phyloP scores from a whole-genome alignment of 30 jellyfish, hydroid and myxozoan genomes.

The Turritopsis rubra region DNA sequence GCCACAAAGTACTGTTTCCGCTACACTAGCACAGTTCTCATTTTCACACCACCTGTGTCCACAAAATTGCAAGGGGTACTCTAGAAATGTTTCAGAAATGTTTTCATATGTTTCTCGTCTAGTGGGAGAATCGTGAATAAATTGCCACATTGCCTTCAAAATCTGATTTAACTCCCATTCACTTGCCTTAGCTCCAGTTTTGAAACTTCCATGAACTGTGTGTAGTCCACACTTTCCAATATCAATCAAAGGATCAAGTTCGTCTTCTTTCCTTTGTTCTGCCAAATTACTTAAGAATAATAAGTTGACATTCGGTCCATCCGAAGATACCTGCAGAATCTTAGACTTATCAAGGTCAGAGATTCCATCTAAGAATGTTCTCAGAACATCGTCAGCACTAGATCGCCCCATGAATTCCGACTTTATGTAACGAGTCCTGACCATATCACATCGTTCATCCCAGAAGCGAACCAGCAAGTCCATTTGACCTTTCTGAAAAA shows the following conservation, averaged over 20 bases:
- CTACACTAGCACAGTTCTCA: no score
- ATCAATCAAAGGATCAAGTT: not conserved
- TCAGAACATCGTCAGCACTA: not conserved
- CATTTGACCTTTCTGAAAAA: not conserved
- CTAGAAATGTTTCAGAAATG: no score
- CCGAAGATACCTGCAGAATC: not conserved
- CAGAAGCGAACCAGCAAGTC: not conserved
- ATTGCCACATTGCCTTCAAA: no score
- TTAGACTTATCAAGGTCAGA: not conserved
- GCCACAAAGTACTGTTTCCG: no score
- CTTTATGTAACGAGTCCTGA: not conserved
- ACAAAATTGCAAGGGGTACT: no score
- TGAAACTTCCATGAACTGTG: constrained; percentile 1
- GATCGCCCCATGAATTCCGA: constrained; percentile 5
- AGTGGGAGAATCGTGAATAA: no score
- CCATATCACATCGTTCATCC: not conserved
- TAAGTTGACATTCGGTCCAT: not conserved
- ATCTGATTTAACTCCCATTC: no score
- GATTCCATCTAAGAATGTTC: not conserved
- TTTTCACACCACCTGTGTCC: no score
- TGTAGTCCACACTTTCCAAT: not conserved
- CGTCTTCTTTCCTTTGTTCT: not conserved
- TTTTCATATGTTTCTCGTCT: no score
- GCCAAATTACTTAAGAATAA: not conserved
- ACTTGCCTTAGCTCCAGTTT: no score